Base-by-base conservation (phyloP, 2,113 vertebrate species). In the Ochotona curzoniae region DNA sequence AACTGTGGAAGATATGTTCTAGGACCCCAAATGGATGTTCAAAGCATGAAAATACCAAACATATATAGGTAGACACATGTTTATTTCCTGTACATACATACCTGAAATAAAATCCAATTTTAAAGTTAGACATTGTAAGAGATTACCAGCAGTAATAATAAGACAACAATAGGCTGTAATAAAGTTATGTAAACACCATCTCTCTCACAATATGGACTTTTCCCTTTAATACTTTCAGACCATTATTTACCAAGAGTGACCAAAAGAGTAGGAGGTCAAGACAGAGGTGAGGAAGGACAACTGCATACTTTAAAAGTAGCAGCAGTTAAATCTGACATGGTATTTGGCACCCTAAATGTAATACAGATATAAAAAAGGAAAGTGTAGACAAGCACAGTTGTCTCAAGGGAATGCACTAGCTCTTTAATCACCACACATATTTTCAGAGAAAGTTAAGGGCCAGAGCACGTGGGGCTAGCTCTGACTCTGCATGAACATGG, bases 361-460 rank as follows among this genome's bases (percentile, higher is more conserved):
- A 63, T 23, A 73, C 51, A 87, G 30, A 35, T 54, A 57, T 49
- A 87, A 87, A 78, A 83, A 78, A 85, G 4, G 54, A 32, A 94
- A 83, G 17, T n/a, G 15, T 21, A 70, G 70, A 75, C 6, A 75
- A 75, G 17, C 10, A 80, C 30, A 80, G 35, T 75, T 69, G 54
- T 87, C 71, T 79, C 35, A 74, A 70, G 1, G 3, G 28, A 93
- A 94, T 12, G 60, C 60, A 57, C 10, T 35, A 17, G 61, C 30
- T 92, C 26, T 54, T 85, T 87, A 91, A 80, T 86, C 71, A 91
- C 38, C 38, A 61, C 54, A 21, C 15, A 73, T 61, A n/a, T 89
- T 83, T 80, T 83, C 21, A 79, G 81, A 91, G n/a, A 21, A 76
- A 85, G 30, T 28, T 82, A 78, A 82, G 5, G 23, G 15, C 64